phyloP scores from a whole-genome alignment of 2,888 invertebrate genomes.

The Morinoia aosen region DNA sequence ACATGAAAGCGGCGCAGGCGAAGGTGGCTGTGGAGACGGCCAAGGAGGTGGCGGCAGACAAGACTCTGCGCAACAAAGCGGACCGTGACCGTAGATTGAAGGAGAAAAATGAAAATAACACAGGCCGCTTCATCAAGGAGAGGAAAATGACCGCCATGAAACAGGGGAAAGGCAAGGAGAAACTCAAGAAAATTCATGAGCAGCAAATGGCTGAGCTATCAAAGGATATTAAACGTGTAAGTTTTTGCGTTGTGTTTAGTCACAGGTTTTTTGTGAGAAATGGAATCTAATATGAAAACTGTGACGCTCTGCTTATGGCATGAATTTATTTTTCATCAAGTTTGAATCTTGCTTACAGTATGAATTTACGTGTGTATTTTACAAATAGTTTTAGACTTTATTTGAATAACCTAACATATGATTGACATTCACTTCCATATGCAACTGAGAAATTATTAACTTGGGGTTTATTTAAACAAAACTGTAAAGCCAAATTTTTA shows the following conservation, averaged over 20 bases:
- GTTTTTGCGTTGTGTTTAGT: constrained; percentile 69
- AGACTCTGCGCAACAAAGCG: constrained; percentile 94
- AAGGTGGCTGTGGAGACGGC: constrained; percentile 90
- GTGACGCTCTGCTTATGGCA: not conserved
- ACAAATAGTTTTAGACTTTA: too few relatives aligned
- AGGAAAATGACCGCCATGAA: constrained; percentile 89
- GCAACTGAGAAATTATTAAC: too few relatives aligned
- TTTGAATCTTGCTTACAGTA: too few relatives aligned
- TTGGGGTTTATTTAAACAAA: too few relatives aligned
- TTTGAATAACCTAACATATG: too few relatives aligned
- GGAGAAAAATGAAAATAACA: constrained; percentile 97
- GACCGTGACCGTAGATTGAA: constrained; percentile 94
- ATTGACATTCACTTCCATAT: too few relatives aligned
- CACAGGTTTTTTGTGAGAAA: not conserved
- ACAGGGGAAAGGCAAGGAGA: constrained; percentile 91
- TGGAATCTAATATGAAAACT: not conserved
- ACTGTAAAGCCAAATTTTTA: too few relatives aligned
- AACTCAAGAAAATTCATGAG: constrained; percentile 90
- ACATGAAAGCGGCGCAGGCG: constrained; percentile 93
- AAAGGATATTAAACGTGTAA: constrained; percentile 88
- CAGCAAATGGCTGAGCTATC: constrained; percentile 91
- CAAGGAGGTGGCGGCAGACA: constrained; percentile 95
- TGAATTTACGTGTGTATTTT: too few relatives aligned
- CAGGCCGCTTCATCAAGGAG: constrained; percentile 97
- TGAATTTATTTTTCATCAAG: not conserved